Conservation (phyloP, 2,797 vertebrate genomes). For the Microhierax caerulescens region DNA sequence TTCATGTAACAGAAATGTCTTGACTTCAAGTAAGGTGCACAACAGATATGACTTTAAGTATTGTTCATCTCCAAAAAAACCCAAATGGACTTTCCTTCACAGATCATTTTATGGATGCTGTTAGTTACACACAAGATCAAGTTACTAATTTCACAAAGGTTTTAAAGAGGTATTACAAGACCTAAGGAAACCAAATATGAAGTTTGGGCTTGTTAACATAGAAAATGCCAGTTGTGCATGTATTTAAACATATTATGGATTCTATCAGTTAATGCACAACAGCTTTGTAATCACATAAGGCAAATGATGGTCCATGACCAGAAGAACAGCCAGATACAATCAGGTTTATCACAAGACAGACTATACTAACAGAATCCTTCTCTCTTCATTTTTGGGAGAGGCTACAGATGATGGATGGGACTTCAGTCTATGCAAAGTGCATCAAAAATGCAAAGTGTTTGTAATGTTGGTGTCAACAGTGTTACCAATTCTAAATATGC, state of each 20-base stretch:
- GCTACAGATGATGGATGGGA: neutral
- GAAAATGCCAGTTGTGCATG: neutral
- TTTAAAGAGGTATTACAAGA: neutral
- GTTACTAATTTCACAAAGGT: neutral
- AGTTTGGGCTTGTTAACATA: neutral
- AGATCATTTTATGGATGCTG: neutral
- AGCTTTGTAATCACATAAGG: neutral
- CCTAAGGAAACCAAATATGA: neutral
- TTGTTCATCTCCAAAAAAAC: neutral
- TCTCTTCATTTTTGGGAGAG: neutral
- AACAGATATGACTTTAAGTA: neutral
- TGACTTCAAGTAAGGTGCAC: neutral
- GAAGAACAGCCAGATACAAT: neutral
- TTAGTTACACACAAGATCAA: neutral
- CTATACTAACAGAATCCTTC: neutral
- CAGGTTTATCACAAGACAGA: neutral
- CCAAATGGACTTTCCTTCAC: neutral
- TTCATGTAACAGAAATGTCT: neutral
- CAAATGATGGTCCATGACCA: neutral
- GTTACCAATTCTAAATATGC: neutral
- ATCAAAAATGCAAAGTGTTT: neutral
- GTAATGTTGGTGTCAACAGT: neutral
- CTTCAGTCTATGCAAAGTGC: neutral
- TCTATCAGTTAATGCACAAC: neutral
- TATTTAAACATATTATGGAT: neutral